Percentiles rank a stretch among this genome's conserved stretches.
Evolutionary conservation across 1,140 invertebrate species (phyloP).

Genomic region (Aphis gossypii): DNA sequence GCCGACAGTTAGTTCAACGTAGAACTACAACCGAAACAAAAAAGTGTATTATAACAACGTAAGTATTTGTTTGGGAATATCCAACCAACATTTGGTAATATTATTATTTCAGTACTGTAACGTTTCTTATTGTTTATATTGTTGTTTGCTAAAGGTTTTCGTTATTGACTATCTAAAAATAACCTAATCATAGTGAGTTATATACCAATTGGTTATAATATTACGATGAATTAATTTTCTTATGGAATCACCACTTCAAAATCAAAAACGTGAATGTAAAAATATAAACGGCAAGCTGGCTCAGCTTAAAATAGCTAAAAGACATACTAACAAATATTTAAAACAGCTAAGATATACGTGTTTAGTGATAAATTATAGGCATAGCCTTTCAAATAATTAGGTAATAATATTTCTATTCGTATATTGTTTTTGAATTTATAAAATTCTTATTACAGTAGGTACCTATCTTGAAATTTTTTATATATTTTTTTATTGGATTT

Average conservation of each 20-base stretch:
- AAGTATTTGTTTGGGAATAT: neutral
- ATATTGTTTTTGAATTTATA: no score
- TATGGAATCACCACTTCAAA: neutral
- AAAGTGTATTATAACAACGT: neutral
- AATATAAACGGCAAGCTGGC: no score
- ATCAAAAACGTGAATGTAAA: no score
- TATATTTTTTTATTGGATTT: no score
- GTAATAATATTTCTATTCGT: no score
- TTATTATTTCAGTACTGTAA: neutral
- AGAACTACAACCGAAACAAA: neutral
- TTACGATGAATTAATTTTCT: neutral
- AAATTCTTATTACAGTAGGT: no score
- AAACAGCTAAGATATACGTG: no score
- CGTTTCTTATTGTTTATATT: neutral
- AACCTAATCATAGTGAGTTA: neutral
- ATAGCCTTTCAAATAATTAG: no score
- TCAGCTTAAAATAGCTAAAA: no score
- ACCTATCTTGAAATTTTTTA: no score
- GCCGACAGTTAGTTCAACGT: neutral
- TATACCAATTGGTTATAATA: neutral
- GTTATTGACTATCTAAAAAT: neutral
- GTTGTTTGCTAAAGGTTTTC: neutral
- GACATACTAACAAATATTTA: no score
- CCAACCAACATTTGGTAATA: neutral
- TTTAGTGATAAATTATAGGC: no score